Evolutionary conservation across 1,140 invertebrate species (phyloP).

Genomic region (Harpegnathos saltator): DNA sequence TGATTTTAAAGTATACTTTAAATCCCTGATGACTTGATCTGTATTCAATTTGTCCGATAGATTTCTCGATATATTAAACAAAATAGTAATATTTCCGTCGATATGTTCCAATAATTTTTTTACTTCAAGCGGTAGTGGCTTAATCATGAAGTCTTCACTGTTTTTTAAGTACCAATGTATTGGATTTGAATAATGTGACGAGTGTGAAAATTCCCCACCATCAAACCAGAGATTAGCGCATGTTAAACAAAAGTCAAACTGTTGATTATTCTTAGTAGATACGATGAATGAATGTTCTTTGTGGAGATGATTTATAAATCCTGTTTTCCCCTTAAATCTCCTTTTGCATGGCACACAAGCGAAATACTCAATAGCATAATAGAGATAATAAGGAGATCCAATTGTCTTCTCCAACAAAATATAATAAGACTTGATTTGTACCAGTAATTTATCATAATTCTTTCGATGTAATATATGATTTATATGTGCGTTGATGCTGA

Average conservation of each 20-base stretch:
- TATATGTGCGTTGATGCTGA: slow-evolving; percentile 48
- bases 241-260: slow-evolving; percentile 71
- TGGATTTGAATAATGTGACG: slow-evolving; percentile 51
- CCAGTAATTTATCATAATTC: not conserved
- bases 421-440: slow-evolving; percentile 44
- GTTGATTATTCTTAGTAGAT: not conserved
- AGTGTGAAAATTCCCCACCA: slow-evolving; percentile 14
- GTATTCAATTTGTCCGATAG: slow-evolving; percentile 25
- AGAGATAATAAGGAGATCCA: slow-evolving; percentile 67
- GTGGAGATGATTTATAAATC: slow-evolving; percentile 66
- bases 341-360: slow-evolving; percentile 57
- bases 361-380: slow-evolving; percentile 68
- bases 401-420: slow-evolving; percentile 69
- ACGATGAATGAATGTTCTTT: not conserved
- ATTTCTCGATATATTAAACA: slow-evolving; percentile 39
- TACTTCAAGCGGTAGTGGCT: slow-evolving; percentile 57
- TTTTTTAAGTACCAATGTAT: slow-evolving; percentile 67
- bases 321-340: slow-evolving; percentile 63
- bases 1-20: slow-evolving; percentile 58
- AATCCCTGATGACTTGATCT: slow-evolving; percentile 33
- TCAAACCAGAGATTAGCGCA: slow-evolving; percentile 74
- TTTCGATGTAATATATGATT: not conserved
- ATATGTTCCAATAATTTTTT: slow-evolving; percentile 63
- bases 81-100: slow-evolving; percentile 40
- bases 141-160: slow-evolving; percentile 59